Conservation (phyloP, 2,113 vertebrate species). For the Maccullochella peelii region DNA sequence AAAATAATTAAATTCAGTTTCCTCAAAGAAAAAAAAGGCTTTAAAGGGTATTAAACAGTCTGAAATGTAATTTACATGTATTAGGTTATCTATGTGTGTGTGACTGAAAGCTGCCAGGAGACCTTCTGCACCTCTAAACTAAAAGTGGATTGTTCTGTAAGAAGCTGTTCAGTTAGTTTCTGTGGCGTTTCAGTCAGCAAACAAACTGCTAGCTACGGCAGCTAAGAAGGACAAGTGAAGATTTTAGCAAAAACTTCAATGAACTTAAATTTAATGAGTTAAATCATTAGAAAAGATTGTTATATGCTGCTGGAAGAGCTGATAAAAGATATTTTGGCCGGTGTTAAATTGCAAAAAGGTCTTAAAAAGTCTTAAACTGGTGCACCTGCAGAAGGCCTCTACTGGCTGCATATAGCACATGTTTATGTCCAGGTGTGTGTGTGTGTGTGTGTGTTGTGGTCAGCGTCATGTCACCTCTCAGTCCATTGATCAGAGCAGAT, state of each 20-base stretch:
- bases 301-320: too few species aligned
- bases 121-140: background rate
- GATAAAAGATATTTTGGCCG: too few species aligned
- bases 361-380: background rate
- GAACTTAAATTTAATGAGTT: background rate
- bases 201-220: too few species aligned
- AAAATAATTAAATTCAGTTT: background rate
- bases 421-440: background rate
- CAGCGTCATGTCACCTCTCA: slow-evolving; percentile 39
- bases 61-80: too few species aligned
- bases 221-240: too few species aligned
- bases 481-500: slow-evolving; percentile 70
- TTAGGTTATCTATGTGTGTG: background rate
- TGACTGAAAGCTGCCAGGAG: background rate
- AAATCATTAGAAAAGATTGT: background rate
- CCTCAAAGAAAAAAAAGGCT: too few species aligned
- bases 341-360: too few species aligned
- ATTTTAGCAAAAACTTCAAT: too few species aligned
- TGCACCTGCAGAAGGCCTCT: background rate
- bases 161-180: too few species aligned
- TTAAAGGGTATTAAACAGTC: too few species aligned
- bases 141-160: too few species aligned
- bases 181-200: too few species aligned
- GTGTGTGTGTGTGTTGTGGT: slow-evolving; percentile 19
- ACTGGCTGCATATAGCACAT: background rate